Conservation (phyloP, 2,797 vertebrate genomes). For the Gymnopithys bicolor region DNA sequence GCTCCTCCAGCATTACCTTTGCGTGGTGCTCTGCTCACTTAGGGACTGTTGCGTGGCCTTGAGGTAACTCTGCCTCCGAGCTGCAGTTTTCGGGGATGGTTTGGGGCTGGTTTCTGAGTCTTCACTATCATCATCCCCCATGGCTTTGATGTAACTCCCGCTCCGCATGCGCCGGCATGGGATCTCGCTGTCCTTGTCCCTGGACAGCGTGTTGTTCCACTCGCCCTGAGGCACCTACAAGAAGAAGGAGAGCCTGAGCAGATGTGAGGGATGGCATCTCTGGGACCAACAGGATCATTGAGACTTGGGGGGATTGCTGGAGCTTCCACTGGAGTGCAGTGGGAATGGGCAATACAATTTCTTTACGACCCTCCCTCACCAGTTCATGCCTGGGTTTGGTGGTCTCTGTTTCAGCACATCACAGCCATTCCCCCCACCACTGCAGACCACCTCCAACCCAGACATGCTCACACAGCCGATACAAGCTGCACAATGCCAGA, state of each 20-base stretch:
- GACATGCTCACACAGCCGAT: conserved; percentile 17
- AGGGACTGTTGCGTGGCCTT: conserved; percentile 98
- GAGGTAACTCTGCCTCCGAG: conserved; percentile 98
- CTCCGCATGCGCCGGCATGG: conserved; percentile 98
- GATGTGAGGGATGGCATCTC: not conserved
- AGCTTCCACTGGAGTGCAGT: not conserved
- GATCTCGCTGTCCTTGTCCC: conserved; percentile 90
- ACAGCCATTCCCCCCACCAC: not conserved
- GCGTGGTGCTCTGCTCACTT: conserved; percentile 94
- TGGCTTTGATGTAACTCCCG: conserved; percentile 98
- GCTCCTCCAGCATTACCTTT: conserved; percentile 83
- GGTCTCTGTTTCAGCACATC: not conserved
- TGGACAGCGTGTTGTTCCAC: conserved; percentile 90
- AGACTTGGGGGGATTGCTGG: not conserved
- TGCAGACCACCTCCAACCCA: not conserved
- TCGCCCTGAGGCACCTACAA: conserved; percentile 93
- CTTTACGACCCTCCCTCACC: not conserved
- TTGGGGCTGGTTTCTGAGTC: conserved; percentile 97
- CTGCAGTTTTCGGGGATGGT: conserved; percentile 94
- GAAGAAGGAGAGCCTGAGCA: not conserved
- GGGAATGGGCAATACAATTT: not conserved
- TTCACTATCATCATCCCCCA: conserved; percentile 97
- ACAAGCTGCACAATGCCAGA: not conserved
- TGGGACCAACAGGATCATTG: not conserved
- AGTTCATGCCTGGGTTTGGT: not conserved